Percentiles rank a stretch among this genome's conserved stretches.
Conservation (phyloP, 2,797 vertebrate species). For the Amazona ochrocephala region DNA sequence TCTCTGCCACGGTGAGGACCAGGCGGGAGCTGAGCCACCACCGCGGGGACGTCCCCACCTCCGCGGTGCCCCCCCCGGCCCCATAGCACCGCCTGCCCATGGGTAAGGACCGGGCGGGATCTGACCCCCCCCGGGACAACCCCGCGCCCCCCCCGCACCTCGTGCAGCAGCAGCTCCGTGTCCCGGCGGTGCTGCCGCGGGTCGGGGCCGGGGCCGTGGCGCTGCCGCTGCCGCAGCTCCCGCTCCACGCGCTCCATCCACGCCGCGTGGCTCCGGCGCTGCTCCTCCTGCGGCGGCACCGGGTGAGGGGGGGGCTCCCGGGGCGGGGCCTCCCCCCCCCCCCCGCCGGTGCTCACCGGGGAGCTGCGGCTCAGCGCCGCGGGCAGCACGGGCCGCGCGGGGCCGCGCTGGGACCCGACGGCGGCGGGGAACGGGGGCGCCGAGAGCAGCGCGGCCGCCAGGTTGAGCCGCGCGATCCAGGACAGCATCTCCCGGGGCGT, state of each 20-base stretch:
- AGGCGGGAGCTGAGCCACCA: not conserved
- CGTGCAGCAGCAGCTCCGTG: too few relatives aligned
- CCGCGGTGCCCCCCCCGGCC: not conserved
- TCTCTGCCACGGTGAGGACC: not conserved
- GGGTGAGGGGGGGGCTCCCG: too few relatives aligned
- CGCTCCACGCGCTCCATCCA: not conserved
- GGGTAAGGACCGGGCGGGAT: too few relatives aligned
- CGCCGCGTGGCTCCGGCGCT: not conserved
- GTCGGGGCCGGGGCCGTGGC: too few relatives aligned
- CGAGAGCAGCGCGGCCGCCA: conserved; percentile 88
- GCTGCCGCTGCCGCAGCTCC: not conserved
- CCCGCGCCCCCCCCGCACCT: too few relatives aligned
- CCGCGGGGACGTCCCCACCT: not conserved
- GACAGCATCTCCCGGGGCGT: conserved; percentile 86
- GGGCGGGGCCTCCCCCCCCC: too few relatives aligned
- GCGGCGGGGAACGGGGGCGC: conserved; percentile 91
- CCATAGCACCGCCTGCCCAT: too few relatives aligned
- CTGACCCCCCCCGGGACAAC: too few relatives aligned
- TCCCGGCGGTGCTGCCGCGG: too few relatives aligned
- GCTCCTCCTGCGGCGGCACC: not conserved
- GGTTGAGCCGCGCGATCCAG: conserved; percentile 91
- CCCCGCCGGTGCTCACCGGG: conserved; percentile 53
- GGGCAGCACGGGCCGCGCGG: conserved; percentile 88
- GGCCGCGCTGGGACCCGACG: conserved; percentile 88
- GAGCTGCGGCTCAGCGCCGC: conserved; percentile 65